Evolutionary conservation across 2,888 invertebrate species (phyloP).

Genomic region (Lordiphosa andalusiaca): DNA sequence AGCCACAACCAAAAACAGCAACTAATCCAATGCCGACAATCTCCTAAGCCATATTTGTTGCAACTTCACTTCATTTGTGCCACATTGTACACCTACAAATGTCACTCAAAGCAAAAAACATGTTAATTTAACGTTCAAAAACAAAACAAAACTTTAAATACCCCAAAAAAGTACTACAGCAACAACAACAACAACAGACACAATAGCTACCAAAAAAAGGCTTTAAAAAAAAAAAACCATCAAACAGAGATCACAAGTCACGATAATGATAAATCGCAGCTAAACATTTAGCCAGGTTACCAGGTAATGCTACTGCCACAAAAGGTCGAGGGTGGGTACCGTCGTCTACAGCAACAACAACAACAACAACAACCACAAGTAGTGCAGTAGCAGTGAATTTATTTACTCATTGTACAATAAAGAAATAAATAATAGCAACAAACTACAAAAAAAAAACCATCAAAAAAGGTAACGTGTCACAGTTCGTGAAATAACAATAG

Average conservation of each 20-base stretch:
- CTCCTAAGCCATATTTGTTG: conserved; percentile 64
- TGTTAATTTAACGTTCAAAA: conserved; percentile 58
- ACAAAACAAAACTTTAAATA: conserved; percentile 34
- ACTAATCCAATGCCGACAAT: conserved; percentile 39
- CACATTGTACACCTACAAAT: conserved; percentile 74
- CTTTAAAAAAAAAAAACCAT: conserved; percentile 40
- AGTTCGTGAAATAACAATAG: conserved; percentile 75
- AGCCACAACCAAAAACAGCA: not conserved
- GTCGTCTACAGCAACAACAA: conserved; percentile 20
- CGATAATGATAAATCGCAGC: conserved; percentile 74
- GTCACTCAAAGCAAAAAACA: conserved; percentile 71
- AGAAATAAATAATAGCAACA: conserved; percentile 60
- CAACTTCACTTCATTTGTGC: conserved; percentile 74
- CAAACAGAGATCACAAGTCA: conserved; percentile 72
- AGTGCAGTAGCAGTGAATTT: conserved; percentile 66
- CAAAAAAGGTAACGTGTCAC: conserved; percentile 63
- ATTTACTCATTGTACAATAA: conserved; percentile 74
- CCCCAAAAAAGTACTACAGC: conserved; percentile 24
- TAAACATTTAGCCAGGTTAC: conserved; percentile 67
- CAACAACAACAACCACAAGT: conserved; percentile 37
- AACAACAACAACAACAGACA: conserved; percentile 23
- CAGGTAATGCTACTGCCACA: conserved; percentile 53
- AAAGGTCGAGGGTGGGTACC: conserved; percentile 73
- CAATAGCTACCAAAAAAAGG: conserved; percentile 49
- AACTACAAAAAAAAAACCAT: conserved; percentile 23